phyloP scores from a whole-genome alignment of 1,140 invertebrate species.

The Leptestheria dahalacensis region DNA sequence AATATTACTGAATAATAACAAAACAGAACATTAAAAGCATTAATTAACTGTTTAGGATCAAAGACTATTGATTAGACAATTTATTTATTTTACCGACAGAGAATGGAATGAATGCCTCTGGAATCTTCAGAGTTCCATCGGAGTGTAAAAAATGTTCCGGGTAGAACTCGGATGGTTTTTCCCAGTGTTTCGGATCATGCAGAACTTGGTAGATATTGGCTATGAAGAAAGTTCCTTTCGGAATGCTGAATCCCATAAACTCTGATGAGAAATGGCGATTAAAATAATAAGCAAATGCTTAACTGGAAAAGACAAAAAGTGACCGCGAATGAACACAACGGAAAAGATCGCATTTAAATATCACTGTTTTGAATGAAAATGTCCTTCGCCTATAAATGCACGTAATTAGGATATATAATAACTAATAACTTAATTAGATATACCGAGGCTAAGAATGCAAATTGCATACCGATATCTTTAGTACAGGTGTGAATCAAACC shows the following conservation, averaged over 20 bases:
- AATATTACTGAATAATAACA: neutral
- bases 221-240: slow-evolving; percentile 27
- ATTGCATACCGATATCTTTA: slow-evolving; percentile 13
- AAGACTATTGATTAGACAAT: too few species aligned
- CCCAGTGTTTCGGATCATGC: slow-evolving; percentile 24
- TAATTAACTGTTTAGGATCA: too few species aligned
- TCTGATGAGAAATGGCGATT: slow-evolving; percentile 11
- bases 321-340: too few species aligned
- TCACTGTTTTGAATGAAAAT: too few species aligned
- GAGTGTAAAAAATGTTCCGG: slow-evolving; percentile 27
- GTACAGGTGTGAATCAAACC: slow-evolving; percentile 16
- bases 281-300: neutral
- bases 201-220: slow-evolving; percentile 26
- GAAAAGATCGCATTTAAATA: too few species aligned
- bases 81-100: slow-evolving; percentile 6
- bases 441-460: too few species aligned
- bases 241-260: slow-evolving; percentile 24
- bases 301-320: too few species aligned
- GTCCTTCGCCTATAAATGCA: too few species aligned
- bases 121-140: slow-evolving; percentile 17
- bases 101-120: slow-evolving; percentile 10
- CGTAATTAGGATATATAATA: neutral
- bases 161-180: slow-evolving; percentile 24
- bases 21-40: too few species aligned
- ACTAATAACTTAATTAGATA: too few species aligned